Evolutionary conservation across 2,888 invertebrate species (phyloP).

Genomic region (Andrena dorsata): DNA sequence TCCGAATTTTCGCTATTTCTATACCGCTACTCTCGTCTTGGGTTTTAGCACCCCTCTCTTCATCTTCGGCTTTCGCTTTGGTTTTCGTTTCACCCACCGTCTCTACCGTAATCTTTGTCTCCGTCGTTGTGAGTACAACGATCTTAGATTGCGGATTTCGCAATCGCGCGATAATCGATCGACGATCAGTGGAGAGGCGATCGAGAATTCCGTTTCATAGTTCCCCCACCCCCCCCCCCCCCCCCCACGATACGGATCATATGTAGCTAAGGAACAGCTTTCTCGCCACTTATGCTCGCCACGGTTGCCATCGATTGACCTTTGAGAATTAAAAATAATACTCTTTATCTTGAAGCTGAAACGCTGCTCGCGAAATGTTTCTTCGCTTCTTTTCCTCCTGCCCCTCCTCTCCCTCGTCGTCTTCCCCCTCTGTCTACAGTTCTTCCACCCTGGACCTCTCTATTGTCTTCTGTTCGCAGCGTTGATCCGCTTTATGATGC

Average conservation of each 20-base stretch:
- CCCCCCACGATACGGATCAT: neutral
- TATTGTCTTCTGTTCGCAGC: neutral
- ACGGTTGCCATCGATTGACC: slow-evolving; percentile 57
- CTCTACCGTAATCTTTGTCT: neutral
- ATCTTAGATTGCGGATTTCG: neutral
- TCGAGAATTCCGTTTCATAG: neutral
- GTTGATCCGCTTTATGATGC: neutral
- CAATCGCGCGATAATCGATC: neutral
- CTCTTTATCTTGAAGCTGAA: slow-evolving; percentile 71
- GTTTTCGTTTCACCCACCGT: neutral
- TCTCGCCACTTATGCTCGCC: slow-evolving; percentile 20
- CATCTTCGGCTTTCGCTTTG: neutral
- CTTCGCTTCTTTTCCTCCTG: slow-evolving; percentile 14
- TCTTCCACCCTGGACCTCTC: slow-evolving; percentile 31
- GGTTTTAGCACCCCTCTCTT: neutral
- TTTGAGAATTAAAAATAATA: slow-evolving; percentile 74
- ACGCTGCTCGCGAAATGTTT: slow-evolving; percentile 40
- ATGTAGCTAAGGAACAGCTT: slow-evolving; percentile 40
- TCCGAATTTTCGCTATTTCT: no score
- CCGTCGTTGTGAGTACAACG: neutral
- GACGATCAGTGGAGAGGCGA: neutral
- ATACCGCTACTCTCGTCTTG: neutral
- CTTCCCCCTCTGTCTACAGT: slow-evolving; percentile 15
- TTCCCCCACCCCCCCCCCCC: neutral
- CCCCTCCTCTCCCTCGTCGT: slow-evolving; percentile 21